Evolutionary conservation across 1,140 invertebrate species (phyloP), one percentile per base, ranked within the genome.

Genomic region (Drosophila arawakana): DNA sequence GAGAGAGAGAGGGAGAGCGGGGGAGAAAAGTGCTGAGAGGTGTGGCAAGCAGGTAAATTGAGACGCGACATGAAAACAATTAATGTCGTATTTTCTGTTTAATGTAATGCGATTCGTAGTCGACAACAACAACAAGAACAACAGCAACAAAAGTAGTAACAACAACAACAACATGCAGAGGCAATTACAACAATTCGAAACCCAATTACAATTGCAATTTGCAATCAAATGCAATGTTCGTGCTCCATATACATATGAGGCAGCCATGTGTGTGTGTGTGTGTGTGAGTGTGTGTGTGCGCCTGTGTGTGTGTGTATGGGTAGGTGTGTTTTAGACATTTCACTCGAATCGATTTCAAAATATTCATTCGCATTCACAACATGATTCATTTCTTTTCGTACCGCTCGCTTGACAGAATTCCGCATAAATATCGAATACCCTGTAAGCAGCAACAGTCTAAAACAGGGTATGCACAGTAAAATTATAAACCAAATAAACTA

Each of bases 141-240:
- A 34, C n/a, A n/a, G 41, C 13, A 52, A 52, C 9, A 25, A 11
- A 41, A 10, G 59, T 34, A 46, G 65, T 55, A 59, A 9, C 65
- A 66, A 63, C 55, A 76, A 59, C 18, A 52, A 65, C 50, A 55
- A 58, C 54, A 72, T 50, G n/a, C 34, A 37, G 58, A 58, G 13
- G 13, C 70, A 73, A 68, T 52, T 54, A 54, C 71, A 74, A 74
- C 72, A 74, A 73, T 61, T 69, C 11, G 66, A 75, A 58, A 67
- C 49, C 69, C 65, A 73, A 73, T 73, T 73, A 69, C 71, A 73
- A 74, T 70, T 74, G 72, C 72, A 67, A 69, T 86, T 80, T 85
- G 76, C 75, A 85, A 76, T 83, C 76, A 65, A 79, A 85, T 76
- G 71, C 71, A 73, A 68, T 73, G 47, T 73, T 73, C 71, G 71